Conservation (phyloP, 2,888 invertebrate genomes). For the Xestia xanthographa region DNA sequence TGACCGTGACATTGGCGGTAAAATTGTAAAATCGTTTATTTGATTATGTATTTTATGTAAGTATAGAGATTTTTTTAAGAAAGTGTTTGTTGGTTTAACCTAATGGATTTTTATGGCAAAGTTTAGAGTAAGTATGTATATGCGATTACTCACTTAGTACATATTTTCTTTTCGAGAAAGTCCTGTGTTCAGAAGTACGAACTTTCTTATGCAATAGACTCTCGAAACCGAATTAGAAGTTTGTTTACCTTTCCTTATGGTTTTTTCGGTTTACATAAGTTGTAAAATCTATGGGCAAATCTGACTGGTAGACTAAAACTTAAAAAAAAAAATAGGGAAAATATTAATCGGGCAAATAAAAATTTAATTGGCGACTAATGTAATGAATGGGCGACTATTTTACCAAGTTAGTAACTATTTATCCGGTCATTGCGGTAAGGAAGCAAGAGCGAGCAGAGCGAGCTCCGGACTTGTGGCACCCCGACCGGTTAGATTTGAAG, state of each 20-base stretch:
- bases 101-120: background rate
- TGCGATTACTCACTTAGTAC: too few relatives aligned
- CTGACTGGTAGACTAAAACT: background rate
- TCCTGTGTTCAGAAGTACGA: too few relatives aligned
- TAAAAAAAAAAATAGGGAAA: background rate
- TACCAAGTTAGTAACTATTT: too few relatives aligned
- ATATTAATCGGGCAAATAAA: too few relatives aligned
- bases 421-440: too few relatives aligned
- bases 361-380: too few relatives aligned
- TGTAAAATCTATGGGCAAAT: background rate
- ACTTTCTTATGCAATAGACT: background rate
- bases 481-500: too few relatives aligned
- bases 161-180: background rate
- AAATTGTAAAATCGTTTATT: slow-evolving; percentile 32
- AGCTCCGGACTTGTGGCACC: too few relatives aligned
- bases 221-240: background rate
- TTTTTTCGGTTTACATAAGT: background rate
- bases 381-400: too few relatives aligned
- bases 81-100: background rate
- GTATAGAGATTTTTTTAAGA: background rate
- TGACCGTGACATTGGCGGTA: slow-evolving; percentile 63
- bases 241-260: background rate
- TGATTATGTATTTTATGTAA: background rate
- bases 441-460: too few relatives aligned
- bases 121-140: background rate